Evolutionary conservation across 1,140 invertebrate genomes (phyloP).

Genomic region (Nixonia krombeini): DNA sequence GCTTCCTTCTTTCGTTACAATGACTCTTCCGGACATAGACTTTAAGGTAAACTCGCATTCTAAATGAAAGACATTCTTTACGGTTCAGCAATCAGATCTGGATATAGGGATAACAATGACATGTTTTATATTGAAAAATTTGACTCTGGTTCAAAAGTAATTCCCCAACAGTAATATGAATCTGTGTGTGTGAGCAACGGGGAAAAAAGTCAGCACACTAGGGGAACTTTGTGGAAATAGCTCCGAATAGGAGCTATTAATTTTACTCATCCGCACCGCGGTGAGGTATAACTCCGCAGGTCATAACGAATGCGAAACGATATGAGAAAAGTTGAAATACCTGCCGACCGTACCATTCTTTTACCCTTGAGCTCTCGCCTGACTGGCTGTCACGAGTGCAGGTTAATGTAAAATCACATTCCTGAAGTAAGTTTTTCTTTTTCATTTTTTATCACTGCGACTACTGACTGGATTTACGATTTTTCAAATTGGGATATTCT

Average conservation of each 20-base stretch:
- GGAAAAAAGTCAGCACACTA: slow-evolving; percentile 16
- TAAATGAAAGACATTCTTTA: too few relatives aligned
- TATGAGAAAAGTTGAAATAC: slow-evolving; percentile 55
- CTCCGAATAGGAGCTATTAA: slow-evolving; percentile 48
- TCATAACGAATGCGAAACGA: slow-evolving; percentile 52
- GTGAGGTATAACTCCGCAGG: slow-evolving; percentile 39
- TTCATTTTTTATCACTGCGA: slow-evolving; percentile 20
- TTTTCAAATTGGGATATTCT: slow-evolving; percentile 9
- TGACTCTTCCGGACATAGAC: too few relatives aligned
- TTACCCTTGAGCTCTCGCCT: slow-evolving; percentile 12
- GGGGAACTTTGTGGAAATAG: slow-evolving; percentile 41
- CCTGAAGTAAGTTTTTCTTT: slow-evolving; percentile 34
- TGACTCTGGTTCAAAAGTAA: too few relatives aligned
- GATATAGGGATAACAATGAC: too few relatives aligned
- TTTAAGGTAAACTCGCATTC: too few relatives aligned
- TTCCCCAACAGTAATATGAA: slow-evolving; percentile 17
- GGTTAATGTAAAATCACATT: slow-evolving; percentile 37
- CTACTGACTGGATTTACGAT: slow-evolving; percentile 11
- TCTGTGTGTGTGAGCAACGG: slow-evolving; percentile 6
- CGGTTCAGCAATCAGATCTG: too few relatives aligned
- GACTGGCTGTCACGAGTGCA: slow-evolving; percentile 35
- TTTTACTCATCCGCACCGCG: slow-evolving; percentile 48
- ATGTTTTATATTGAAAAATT: too few relatives aligned
- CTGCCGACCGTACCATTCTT: slow-evolving; percentile 19
- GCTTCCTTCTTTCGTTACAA: too few relatives aligned